These are phyloP conservation scores for Apocheima hispidaria DNA, from an alignment of 2,888 invertebrate genomes.

Conservation along the genomic window DNA sequence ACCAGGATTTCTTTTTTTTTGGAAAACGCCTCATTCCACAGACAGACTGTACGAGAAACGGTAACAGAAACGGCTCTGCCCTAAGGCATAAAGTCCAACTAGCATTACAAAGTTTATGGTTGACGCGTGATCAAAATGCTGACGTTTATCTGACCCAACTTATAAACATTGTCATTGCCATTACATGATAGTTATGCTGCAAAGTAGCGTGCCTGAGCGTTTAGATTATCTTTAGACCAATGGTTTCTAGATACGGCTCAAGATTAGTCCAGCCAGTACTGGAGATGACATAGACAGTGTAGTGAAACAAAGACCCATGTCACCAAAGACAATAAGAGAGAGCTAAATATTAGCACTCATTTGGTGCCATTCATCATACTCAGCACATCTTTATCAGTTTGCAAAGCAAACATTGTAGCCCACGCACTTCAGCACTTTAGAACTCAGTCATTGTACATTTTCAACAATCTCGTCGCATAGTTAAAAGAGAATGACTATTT, in stretches of 20 bases:
- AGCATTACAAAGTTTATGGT: too few species aligned
- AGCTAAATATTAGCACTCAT: conserved; percentile 57
- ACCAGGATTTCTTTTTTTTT: too few species aligned
- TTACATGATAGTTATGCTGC: too few species aligned
- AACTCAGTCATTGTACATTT: conserved; percentile 13
- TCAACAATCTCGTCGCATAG: background rate
- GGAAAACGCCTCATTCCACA: too few species aligned
- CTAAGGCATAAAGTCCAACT: too few species aligned
- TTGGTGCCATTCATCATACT: conserved; percentile 66
- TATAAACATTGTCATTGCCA: too few species aligned
- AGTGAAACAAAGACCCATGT: conserved; percentile 8
- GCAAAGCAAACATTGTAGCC: conserved; percentile 55
- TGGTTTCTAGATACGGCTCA: background rate
- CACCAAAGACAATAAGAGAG: conserved; percentile 34
- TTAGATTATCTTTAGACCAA: background rate
- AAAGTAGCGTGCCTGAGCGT: background rate
- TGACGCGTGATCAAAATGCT: too few species aligned
- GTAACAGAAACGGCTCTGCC: too few species aligned
- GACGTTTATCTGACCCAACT: too few species aligned
- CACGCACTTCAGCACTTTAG: conserved; percentile 15
- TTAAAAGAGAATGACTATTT: background rate
- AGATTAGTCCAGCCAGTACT: background rate
- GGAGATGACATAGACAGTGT: background rate
- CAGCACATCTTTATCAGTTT: conserved; percentile 68
- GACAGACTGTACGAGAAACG: too few species aligned